phyloP scores from a whole-genome alignment of 2,888 invertebrate species.

The Mythimna impura region DNA sequence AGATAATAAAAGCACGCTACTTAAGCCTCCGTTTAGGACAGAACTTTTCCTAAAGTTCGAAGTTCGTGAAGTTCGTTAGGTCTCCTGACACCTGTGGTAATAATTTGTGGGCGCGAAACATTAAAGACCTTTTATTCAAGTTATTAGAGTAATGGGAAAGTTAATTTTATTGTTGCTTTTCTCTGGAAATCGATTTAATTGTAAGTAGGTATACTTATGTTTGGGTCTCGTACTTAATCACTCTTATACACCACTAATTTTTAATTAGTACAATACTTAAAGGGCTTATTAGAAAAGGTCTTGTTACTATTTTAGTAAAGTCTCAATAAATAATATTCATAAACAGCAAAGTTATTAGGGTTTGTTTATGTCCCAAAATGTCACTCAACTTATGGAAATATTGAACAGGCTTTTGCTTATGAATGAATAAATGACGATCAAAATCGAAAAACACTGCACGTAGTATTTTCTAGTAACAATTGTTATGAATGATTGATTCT shows the following conservation, averaged over 20 bases:
- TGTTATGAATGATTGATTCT: no score
- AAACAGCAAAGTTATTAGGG: no score
- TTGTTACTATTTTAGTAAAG: no score
- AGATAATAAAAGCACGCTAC: slow-evolving; percentile 37
- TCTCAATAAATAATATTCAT: no score
- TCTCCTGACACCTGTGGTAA: slow-evolving; percentile 58
- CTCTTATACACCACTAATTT: background rate
- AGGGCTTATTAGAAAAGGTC: no score
- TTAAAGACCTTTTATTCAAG: slow-evolving; percentile 47
- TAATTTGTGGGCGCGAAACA: slow-evolving; percentile 55
- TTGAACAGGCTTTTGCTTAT: no score
- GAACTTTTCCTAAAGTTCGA: slow-evolving; percentile 40
- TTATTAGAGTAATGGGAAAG: slow-evolving; percentile 56
- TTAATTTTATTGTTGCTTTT: slow-evolving; percentile 47
- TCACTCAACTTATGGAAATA: no score
- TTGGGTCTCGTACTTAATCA: background rate
- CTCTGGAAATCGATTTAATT: slow-evolving; percentile 14
- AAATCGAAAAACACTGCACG: no score
- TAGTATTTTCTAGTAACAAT: no score
- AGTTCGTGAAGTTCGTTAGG: slow-evolving; percentile 51
- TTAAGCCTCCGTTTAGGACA: slow-evolving; percentile 40
- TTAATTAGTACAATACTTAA: no score
- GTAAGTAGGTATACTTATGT: background rate
- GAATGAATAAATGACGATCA: no score
- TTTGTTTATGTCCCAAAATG: no score